These are phyloP conservation scores for Hyppa rectilinea DNA, from an alignment of 2,888 invertebrate genomes.

Conservation along the genomic window DNA sequence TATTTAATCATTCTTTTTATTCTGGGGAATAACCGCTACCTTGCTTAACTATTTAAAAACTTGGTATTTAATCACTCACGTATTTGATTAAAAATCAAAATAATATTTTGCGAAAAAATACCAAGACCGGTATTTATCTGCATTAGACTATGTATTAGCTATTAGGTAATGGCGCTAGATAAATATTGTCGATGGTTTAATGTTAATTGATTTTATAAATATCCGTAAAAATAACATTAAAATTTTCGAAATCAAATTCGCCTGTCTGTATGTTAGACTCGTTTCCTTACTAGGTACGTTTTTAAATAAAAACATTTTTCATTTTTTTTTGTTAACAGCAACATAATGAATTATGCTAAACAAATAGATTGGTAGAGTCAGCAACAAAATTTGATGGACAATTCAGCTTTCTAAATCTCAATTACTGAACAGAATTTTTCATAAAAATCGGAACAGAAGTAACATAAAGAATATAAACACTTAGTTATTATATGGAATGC, in stretches of 20 bases:
- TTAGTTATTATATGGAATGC: not conserved
- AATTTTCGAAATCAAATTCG: not conserved
- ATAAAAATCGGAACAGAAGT: not conserved
- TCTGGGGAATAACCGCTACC: not conserved
- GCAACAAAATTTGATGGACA: not conserved
- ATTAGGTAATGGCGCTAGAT: not conserved
- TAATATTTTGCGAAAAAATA: not conserved
- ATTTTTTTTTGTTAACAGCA: no score
- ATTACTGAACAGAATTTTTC: not conserved
- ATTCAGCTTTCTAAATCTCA: not conserved
- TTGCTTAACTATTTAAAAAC: not conserved
- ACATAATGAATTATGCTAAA: no score
- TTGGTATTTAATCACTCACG: not conserved
- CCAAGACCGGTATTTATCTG: constrained; percentile 3
- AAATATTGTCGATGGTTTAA: constrained; percentile 9
- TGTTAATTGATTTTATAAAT: constrained; percentile 30
- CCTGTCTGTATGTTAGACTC: no score
- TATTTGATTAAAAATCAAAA: not conserved
- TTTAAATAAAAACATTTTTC: no score
- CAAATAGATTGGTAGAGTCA: not conserved
- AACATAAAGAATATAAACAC: not conserved
- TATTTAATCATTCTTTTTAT: not conserved
- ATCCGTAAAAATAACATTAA: not conserved
- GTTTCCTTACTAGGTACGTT: no score
- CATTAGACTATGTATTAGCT: not conserved